Base-by-base conservation (phyloP, 2,888 invertebrate species). In the Standfussiana lucernea region DNA sequence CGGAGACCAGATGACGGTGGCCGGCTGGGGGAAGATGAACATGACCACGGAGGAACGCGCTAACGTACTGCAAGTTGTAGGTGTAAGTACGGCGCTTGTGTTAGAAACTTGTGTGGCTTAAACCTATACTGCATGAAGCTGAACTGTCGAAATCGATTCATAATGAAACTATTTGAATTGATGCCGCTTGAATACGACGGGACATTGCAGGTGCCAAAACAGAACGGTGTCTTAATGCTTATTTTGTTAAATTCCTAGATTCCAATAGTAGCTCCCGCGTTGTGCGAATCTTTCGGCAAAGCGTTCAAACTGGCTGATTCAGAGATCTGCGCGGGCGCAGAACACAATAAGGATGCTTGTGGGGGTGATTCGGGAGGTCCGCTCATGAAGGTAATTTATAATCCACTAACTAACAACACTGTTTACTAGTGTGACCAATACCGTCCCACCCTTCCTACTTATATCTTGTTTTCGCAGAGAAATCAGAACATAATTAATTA, bases 331-430 rank as follows among this genome's bases (percentile, higher is more conserved):
- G 97, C 97, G 0, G 97, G 97, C 18, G 97, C 97, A 42, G 93
- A 95, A 67, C 86, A 92, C 0, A 97, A 97, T 72, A 95, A 96
- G 77, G 97, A 97, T 86, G 97, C 97, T 0, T 97, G 97, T 81
- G 96, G 95, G 1, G 97, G 97, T 1, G 97, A 98, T 88, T 97
- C 97, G 1, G 98, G 97, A 10, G 97, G 97, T 10, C 97, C 97
- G 40, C 92, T 96, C 1, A 95, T 96, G 95, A 96, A 95, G 95
- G 97, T 95, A 89, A 77, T 65, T 47, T 37, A 50, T 42, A 32
- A 21, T 56, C 21, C 10, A 35, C 15, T 42, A 35, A 42, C 18
- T 32, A 61, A 50, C 50, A 2, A 35, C 18, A 32, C 6, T 40
- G 1, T 21, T 61, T 59, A 24, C 24, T 75, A 13, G 45, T 21